phyloP scores from a whole-genome alignment of 2,797 vertebrate species.

The Amblyraja radiata region DNA sequence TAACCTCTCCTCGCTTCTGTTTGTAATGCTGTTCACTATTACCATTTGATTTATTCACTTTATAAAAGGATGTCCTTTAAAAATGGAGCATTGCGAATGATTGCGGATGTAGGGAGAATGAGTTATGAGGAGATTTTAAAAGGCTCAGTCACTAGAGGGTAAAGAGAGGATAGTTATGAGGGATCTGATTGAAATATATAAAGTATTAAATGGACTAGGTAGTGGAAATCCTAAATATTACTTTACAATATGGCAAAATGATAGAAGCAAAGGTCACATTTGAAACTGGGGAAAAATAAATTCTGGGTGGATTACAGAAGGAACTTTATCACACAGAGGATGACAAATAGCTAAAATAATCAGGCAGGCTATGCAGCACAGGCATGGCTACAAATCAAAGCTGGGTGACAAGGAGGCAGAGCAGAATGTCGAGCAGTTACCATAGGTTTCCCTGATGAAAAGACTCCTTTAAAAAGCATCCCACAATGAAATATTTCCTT shows the following conservation, averaged over 20 bases:
- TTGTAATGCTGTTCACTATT: background rate
- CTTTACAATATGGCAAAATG: background rate
- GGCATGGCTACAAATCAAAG: background rate
- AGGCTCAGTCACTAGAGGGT: background rate
- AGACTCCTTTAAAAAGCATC: background rate
- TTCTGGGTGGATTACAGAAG: background rate
- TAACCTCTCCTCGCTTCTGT: background rate
- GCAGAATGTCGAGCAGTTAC: background rate
- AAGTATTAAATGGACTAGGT: background rate
- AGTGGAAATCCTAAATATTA: background rate
- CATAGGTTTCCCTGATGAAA: background rate
- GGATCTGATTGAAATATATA: background rate
- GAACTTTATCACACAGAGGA: background rate
- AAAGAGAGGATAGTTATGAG: background rate
- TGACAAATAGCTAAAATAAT: conserved; percentile 14
- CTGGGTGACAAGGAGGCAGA: background rate
- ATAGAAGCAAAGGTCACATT: background rate
- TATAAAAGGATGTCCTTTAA: background rate
- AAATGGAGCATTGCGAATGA: background rate
- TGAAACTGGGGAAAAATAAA: conserved; percentile 6
- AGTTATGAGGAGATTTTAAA: background rate
- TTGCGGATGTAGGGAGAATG: background rate
- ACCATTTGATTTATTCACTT: background rate
- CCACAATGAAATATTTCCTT: background rate
- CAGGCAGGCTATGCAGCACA: conserved; percentile 9